Conservation (phyloP, 2,113 vertebrate species). For the Melierax canorus region DNA sequence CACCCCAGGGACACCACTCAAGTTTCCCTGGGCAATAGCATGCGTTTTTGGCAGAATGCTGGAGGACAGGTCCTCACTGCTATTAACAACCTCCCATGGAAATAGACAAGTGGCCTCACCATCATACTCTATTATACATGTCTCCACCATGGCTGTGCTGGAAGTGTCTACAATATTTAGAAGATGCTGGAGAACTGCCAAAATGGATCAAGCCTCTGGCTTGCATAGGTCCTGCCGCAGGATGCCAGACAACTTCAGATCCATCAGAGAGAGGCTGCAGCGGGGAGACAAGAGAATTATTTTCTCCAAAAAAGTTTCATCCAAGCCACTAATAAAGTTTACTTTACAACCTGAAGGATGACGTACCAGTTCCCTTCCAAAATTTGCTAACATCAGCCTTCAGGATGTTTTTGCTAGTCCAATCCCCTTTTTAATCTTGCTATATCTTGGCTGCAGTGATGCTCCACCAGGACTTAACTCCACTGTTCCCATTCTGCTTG, state of each 20-base stretch:
- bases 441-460: not conserved
- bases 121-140: fast-evolving
- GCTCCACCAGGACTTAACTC: not conserved
- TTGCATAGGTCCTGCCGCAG: not conserved
- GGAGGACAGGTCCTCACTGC: not conserved
- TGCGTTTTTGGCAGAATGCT: fast-evolving
- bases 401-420: not conserved
- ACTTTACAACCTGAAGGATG: not conserved
- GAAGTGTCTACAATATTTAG: not conserved
- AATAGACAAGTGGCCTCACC: not conserved
- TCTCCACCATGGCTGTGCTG: not conserved
- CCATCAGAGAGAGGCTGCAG: not conserved
- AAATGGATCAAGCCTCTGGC: not conserved
- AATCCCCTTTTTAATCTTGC: not conserved
- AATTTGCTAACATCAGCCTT: not conserved
- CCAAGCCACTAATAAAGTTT: not conserved
- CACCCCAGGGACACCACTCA: no score
- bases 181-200: not conserved
- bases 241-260: not conserved
- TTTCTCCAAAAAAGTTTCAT: not conserved
- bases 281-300: not conserved
- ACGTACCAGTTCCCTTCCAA: not conserved
- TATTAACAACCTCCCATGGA: not conserved
- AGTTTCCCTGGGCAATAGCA: not conserved
- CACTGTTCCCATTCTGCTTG: not conserved